phyloP scores from a whole-genome alignment of 2,888 invertebrate genomes.

The Julus scanicus region DNA sequence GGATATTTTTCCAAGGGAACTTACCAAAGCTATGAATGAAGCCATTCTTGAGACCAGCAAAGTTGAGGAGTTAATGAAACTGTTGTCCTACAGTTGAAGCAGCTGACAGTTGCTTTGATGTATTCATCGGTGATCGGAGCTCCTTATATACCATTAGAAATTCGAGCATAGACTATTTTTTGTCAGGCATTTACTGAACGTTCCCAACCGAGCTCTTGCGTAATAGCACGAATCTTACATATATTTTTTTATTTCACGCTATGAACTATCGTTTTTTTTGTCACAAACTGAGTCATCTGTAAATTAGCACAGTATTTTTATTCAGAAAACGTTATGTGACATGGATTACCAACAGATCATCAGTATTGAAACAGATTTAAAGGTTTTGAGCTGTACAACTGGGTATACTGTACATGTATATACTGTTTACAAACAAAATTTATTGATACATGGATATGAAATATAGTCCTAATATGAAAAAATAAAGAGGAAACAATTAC shows the following conservation, averaged over 20 bases:
- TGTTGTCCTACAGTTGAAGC: not conserved
- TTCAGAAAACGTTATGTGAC: not conserved
- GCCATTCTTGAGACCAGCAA: not conserved
- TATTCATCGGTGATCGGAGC: not conserved
- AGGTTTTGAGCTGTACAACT: not conserved
- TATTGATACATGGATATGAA: no score
- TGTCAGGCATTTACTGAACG: not conserved
- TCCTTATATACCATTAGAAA: constrained; percentile 18
- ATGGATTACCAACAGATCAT: not conserved
- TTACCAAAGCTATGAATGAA: not conserved
- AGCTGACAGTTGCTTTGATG: not conserved
- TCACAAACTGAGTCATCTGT: not conserved
- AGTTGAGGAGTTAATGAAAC: not conserved
- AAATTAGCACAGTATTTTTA: constrained; percentile 35
- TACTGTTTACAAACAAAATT: no score
- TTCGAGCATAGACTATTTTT: not conserved
- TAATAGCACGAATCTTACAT: not conserved
- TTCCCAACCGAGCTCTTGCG: not conserved
- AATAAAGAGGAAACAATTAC: no score
- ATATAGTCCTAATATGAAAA: no score
- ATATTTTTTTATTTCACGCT: not conserved
- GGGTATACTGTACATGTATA: no score
- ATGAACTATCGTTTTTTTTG: not conserved
- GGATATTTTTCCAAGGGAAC: not conserved
- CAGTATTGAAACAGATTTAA: not conserved